phyloP scores from a whole-genome alignment of 2,888 invertebrate genomes.

The Tetramorium bicarinatum region DNA sequence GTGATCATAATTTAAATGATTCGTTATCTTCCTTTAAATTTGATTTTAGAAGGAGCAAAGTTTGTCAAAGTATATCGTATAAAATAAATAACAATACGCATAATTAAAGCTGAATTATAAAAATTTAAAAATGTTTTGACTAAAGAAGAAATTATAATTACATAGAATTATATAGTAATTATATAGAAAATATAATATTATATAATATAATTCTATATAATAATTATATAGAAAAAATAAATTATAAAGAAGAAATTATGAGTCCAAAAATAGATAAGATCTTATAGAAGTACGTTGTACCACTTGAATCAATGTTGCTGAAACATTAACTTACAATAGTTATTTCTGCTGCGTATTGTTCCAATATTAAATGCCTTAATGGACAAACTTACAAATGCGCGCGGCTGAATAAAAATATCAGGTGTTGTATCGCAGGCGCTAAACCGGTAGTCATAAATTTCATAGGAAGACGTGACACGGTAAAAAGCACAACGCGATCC shows the following conservation, averaged over 20 bases:
- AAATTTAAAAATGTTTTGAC: not conserved
- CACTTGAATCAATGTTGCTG: not conserved
- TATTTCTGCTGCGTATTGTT: not conserved
- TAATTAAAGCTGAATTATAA: not conserved
- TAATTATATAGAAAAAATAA: no score
- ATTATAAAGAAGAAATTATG: not conserved
- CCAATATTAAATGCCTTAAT: not conserved
- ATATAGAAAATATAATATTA: no score
- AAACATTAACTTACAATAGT: not conserved
- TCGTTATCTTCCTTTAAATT: not conserved
- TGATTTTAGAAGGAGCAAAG: not conserved
- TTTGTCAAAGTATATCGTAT: not conserved
- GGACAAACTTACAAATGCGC: not conserved
- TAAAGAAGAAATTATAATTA: not conserved
- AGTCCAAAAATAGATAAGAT: not conserved
- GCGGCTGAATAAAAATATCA: slow-evolving; percentile 13
- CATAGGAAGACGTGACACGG: not conserved
- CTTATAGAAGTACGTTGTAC: not conserved
- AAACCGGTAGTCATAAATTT: slow-evolving; percentile 31
- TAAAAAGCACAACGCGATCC: slow-evolving; percentile 22
- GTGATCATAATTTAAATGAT: not conserved
- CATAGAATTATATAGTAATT: no score
- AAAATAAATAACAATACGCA: not conserved
- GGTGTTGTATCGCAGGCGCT: not conserved
- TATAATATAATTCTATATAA: no score